Conservation (phyloP, 1,140 invertebrate species). For the Episyrphus balteatus region DNA sequence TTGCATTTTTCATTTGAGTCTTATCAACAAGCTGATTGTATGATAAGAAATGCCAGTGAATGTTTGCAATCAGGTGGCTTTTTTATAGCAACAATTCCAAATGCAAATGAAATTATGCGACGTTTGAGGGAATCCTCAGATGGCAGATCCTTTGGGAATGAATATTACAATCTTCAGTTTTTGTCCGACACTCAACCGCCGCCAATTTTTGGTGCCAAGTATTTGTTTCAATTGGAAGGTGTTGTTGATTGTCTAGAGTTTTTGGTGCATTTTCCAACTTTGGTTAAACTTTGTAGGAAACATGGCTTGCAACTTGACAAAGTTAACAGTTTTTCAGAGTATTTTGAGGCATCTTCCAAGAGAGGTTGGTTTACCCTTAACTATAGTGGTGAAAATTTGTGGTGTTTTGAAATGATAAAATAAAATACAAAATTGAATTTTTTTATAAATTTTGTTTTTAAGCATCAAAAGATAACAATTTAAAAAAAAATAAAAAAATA, state of each 20-base stretch:
- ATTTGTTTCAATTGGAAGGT: constrained; percentile 90
- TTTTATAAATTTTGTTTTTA: too few relatives aligned
- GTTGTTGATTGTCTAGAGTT: constrained; percentile 99
- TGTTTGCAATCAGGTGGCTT: constrained; percentile 79
- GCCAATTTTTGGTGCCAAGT: constrained; percentile 91
- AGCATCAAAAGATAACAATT: too few relatives aligned
- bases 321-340: constrained; percentile 68
- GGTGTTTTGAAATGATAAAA: too few relatives aligned
- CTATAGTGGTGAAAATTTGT: too few relatives aligned
- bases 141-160: constrained; percentile 70
- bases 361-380: constrained; percentile 38
- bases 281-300: constrained; percentile 72
- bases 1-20: constrained; percentile 96
- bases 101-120: constrained; percentile 80
- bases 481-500: too few relatives aligned
- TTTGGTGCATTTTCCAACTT: constrained; percentile 82
- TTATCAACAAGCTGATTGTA: constrained; percentile 74
- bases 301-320: constrained; percentile 69
- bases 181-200: constrained; percentile 55
- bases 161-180: constrained; percentile 74
- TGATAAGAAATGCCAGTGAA: constrained; percentile 87
- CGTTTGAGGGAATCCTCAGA: constrained; percentile 43
- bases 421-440: too few relatives aligned
- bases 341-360: constrained; percentile 55
- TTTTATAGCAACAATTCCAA: constrained; percentile 93